phyloP scores from a whole-genome alignment of 92 coral and sea anemone genomes.

The Bergia sp. region DNA sequence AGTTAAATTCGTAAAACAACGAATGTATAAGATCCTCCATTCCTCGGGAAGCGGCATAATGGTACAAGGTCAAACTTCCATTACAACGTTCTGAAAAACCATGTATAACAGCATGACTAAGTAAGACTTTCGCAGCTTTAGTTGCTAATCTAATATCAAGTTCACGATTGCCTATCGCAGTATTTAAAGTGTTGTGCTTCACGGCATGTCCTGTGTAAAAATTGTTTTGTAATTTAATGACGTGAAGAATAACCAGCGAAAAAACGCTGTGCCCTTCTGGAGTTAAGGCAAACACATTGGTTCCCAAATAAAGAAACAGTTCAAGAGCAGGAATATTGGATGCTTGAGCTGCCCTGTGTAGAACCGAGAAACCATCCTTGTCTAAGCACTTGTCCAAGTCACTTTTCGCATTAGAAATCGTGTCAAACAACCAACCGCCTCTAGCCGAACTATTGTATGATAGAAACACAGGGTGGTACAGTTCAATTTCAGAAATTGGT shows the following conservation, averaged over 20 bases:
- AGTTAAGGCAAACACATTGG: background rate
- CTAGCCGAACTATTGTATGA: background rate
- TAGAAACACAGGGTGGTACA: background rate
- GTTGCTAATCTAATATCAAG: constrained; percentile 26
- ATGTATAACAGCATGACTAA: background rate
- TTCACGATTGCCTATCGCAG: background rate
- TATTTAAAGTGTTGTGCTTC: background rate
- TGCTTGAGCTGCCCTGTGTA: constrained; percentile 11
- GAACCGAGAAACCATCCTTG: background rate
- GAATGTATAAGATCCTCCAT: constrained; percentile 1
- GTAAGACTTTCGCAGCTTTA: background rate
- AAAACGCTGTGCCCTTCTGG: background rate
- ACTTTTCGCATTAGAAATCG: background rate
- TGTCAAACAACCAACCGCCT: background rate
- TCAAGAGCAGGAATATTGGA: background rate
- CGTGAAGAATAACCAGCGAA: background rate
- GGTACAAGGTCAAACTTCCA: background rate
- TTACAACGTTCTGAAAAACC: constrained; percentile 23
- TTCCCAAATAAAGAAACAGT: background rate
- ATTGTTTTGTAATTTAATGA: background rate
- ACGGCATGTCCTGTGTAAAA: background rate
- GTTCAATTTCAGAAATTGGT: background rate
- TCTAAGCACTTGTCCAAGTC: background rate
- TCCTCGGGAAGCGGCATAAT: constrained; percentile 39
- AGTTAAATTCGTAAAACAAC: background rate